phyloP scores from a whole-genome alignment of 2,113 vertebrate species.

The Vulpes lagopus region DNA sequence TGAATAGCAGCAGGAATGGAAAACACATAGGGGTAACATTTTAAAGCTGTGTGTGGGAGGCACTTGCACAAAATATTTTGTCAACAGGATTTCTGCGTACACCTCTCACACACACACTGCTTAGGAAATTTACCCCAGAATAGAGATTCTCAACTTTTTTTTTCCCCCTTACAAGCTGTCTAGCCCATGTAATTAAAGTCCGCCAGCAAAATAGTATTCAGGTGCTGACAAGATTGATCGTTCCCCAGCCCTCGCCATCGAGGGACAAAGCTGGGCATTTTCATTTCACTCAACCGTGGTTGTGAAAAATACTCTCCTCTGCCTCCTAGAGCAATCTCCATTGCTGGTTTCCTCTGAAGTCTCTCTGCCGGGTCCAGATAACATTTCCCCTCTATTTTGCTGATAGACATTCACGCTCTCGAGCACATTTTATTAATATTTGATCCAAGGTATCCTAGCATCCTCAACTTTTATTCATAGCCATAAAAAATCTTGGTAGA shows the following conservation, averaged over 20 bases:
- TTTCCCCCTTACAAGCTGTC: slow-evolving; percentile 64
- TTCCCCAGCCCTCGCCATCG: not conserved
- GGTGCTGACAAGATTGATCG: slow-evolving; percentile 70
- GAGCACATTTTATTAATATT: slow-evolving; percentile 64
- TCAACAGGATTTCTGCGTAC: slow-evolving; percentile 78
- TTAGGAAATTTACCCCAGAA: slow-evolving; percentile 78
- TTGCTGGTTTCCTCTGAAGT: not conserved
- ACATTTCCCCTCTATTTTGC: slow-evolving; percentile 11
- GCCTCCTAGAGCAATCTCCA: slow-evolving; percentile 17
- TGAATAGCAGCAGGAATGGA: slow-evolving; percentile 68
- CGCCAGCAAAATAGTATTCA: slow-evolving; percentile 58
- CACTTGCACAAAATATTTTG: slow-evolving; percentile 79
- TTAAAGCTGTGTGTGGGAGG: slow-evolving; percentile 77
- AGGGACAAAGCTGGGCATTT: slow-evolving; percentile 36
- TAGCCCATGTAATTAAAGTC: slow-evolving; percentile 78
- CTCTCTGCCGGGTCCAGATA: not conserved
- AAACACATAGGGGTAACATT: slow-evolving; percentile 77
- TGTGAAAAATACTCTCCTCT: slow-evolving; percentile 63
- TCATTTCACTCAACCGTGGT: slow-evolving; percentile 58
- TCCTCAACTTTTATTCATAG: slow-evolving; percentile 37
- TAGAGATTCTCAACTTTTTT: slow-evolving; percentile 69
- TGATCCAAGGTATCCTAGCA: slow-evolving; percentile 56
- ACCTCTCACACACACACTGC: slow-evolving; percentile 73
- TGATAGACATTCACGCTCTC: not conserved
- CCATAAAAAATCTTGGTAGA: slow-evolving; percentile 33